phyloP scores from a whole-genome alignment of 2,888 invertebrate genomes.

The Orchestes rusci region DNA sequence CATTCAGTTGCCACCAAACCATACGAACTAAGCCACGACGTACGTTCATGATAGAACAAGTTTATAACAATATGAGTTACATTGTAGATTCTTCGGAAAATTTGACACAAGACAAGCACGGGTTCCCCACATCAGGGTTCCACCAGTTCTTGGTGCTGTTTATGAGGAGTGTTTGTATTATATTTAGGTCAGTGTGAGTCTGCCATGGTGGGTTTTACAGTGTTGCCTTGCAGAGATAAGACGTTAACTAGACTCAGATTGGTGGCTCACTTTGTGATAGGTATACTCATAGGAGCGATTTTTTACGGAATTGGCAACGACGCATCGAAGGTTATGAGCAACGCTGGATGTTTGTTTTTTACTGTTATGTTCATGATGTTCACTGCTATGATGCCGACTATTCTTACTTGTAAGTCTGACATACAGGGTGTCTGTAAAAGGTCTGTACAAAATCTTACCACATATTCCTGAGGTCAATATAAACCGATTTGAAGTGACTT shows the following conservation, averaged over 20 bases:
- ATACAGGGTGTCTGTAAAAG: too few species aligned
- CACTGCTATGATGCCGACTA: constrained; percentile 97
- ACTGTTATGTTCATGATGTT: constrained; percentile 95
- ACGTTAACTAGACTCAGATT: constrained; percentile 85
- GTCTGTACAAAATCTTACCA: too few species aligned
- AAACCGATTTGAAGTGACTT: too few species aligned
- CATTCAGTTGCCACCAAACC: too few species aligned
- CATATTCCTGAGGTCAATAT: too few species aligned
- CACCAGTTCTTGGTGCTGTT: constrained; percentile 83
- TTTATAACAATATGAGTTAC: too few species aligned
- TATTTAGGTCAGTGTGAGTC: constrained; percentile 18
- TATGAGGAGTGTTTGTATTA: constrained; percentile 71
- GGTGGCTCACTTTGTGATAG: constrained; percentile 80
- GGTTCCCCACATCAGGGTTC: constrained; percentile 73
- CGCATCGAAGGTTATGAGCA: constrained; percentile 89
- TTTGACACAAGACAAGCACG: constrained; percentile 48
- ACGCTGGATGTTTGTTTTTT: constrained; percentile 93
- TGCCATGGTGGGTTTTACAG: background rate
- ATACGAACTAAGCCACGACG: too few species aligned
- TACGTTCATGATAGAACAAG: too few species aligned
- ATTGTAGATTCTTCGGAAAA: constrained; percentile 39
- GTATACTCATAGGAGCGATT: constrained; percentile 84
- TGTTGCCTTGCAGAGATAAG: constrained; percentile 59
- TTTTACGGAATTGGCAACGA: constrained; percentile 92
- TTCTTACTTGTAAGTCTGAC: constrained; percentile 84